These are phyloP conservation scores for Spea hammondii DNA, from an alignment of 2,797 vertebrate species.

Conservation along the genomic window DNA sequence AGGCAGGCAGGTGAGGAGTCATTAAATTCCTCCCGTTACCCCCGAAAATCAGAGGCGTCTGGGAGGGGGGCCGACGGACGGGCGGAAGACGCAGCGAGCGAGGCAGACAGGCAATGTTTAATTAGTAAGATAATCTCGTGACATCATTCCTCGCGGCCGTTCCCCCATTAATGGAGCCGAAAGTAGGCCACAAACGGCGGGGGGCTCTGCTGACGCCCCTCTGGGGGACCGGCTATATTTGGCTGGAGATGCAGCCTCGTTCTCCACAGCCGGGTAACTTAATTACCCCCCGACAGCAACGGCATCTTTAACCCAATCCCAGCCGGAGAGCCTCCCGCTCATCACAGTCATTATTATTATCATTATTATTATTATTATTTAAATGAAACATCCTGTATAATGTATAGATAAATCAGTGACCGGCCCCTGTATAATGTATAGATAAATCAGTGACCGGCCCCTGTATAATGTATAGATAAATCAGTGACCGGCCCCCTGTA, in stretches of 20 bases:
- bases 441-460: too few species aligned
- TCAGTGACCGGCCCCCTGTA: too few species aligned
- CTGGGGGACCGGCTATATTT: slow-evolving; percentile 61
- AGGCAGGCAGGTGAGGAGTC: slow-evolving; percentile 12
- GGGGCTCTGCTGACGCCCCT: slow-evolving; percentile 58
- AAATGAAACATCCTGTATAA: too few species aligned
- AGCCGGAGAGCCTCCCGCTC: too few species aligned
- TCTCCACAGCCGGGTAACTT: slow-evolving; percentile 59
- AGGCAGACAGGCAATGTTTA: slow-evolving; percentile 63
- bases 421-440: too few species aligned
- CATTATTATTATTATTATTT: too few species aligned
- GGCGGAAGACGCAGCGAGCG: slow-evolving; percentile 24
- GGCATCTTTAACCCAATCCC: slow-evolving; percentile 6
- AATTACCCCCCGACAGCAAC: slow-evolving; percentile 32
- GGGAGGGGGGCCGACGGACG: slow-evolving; percentile 20
- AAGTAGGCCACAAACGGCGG: slow-evolving; percentile 66
- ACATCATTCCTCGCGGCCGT: slow-evolving; percentile 67
- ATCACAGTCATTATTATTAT: too few species aligned
- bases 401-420: too few species aligned
- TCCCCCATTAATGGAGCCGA: slow-evolving; percentile 68
- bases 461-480: too few species aligned
- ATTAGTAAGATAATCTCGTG: slow-evolving; percentile 70
- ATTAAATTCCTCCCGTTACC: slow-evolving; percentile 12
- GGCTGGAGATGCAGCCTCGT: slow-evolving; percentile 63
- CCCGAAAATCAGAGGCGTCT: not conserved